Evolutionary conservation across 2,888 invertebrate genomes (phyloP), one percentile per base, ranked within the genome.

Genomic region (Diarsia dahlii): DNA sequence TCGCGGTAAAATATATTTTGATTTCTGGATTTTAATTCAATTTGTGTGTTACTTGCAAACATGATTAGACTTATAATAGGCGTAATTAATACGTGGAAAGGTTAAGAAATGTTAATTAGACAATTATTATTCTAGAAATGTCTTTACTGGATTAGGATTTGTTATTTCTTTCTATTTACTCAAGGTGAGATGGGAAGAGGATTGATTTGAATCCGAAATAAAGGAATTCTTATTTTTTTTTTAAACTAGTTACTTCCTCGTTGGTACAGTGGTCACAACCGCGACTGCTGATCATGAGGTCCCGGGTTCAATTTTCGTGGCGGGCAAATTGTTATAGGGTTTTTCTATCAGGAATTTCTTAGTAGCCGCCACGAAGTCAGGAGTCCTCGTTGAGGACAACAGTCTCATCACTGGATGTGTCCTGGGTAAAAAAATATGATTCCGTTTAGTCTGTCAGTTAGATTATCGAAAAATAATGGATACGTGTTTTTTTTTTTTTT

Each of bases 71-170:
- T 20, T 34, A 66, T 76, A 71, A 62, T 54, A 48, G 13, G 46
- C 15, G 15, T 54, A 50, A 52, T 67, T 67, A 62, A 62, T 52
- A 54, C 20, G 52, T 76, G 52, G 13, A 45, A 34, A n/a, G 76
- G 2, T 34, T 34, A 9, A 20, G 28, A 65, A 50, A n/a, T 4
- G 18, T 48, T 74, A 74, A 65, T 76, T 75, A n/a, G 18, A 34
- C 12, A 15, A 45, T 50, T 65, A n/a, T 15, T 66, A 52, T 60
- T 66, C 75, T 12, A 8, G 20, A 34, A 52, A 34, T 60, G 75
- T 45, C 12, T 62, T 71, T 52, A 13, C 48, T 28, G 15, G 23
- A 58, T 46, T 46, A 34, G 10, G 48, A 48, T 3, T 23, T 5
- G 12, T 34, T 69, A 67, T 3, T 48, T n/a, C 28, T 72, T 68